A percentile compares a stretch with the other conserved stretches of the same genome.
Evolutionary conservation across 2,797 vertebrate genomes (phyloP).

Genomic region (Halcyon chelicuti): DNA sequence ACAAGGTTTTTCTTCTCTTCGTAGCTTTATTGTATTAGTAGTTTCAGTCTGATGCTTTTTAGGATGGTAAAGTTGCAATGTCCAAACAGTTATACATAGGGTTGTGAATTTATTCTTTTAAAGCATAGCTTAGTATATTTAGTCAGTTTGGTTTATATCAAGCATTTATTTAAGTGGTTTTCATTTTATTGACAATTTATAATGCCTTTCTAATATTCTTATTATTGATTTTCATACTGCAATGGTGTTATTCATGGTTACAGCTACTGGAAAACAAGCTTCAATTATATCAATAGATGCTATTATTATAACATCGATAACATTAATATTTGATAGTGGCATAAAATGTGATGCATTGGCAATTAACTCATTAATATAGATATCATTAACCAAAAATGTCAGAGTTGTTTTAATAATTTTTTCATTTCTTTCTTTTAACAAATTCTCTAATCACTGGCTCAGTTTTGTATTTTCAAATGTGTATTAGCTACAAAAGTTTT

Average conservation of each 20-base stretch:
- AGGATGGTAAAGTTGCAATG: neutral
- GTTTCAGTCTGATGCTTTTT: neutral
- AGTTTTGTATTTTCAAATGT: conserved; percentile 11
- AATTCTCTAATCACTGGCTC: conserved; percentile 48
- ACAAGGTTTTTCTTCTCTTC: neutral
- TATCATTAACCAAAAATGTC: conserved; percentile 78
- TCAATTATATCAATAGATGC: conserved; percentile 80
- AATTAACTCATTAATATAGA: conserved; percentile 79
- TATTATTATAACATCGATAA: conserved; percentile 82
- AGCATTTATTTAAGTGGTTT: conserved; percentile 76
- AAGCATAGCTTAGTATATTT: conserved; percentile 67
- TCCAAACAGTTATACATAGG: neutral
- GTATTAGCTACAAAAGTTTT: conserved; percentile 42
- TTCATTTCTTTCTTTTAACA: conserved; percentile 35
- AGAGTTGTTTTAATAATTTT: conserved; percentile 72
- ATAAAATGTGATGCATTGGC: conserved; percentile 77
- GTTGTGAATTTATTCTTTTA: conserved; percentile 66
- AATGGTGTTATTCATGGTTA: conserved; percentile 81
- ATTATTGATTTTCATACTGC: conserved; percentile 82
- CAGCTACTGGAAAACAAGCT: conserved; percentile 80
- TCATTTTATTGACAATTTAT: conserved; percentile 77
- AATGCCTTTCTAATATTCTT: conserved; percentile 81
- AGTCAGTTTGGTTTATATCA: conserved; percentile 71
- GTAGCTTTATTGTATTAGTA: neutral
- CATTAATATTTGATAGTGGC: conserved; percentile 82